Evolutionary conservation across 2,888 invertebrate genomes (phyloP).

Genomic region (Philaethria dido): DNA sequence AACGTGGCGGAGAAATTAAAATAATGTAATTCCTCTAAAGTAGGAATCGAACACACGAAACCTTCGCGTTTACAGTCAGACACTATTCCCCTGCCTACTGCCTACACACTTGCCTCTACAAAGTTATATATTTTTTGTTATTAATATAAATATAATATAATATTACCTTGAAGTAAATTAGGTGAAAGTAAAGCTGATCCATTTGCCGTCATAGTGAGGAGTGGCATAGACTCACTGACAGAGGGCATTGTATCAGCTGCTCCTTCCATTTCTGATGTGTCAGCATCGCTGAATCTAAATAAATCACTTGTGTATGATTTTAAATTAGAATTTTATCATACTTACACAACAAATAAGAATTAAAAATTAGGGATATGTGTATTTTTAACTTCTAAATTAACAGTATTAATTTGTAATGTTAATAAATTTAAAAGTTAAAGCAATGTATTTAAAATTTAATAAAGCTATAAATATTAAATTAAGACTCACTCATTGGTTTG

Average conservation of each 20-base stretch:
- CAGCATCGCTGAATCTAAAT: slow-evolving; percentile 72
- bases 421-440: not conserved
- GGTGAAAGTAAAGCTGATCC: slow-evolving; percentile 72
- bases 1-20: too few relatives aligned
- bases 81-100: too few relatives aligned
- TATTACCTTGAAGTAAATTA: slow-evolving; percentile 64
- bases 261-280: slow-evolving; percentile 78
- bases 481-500: slow-evolving; percentile 71
- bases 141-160: not conserved
- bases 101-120: too few relatives aligned
- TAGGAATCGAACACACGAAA: too few relatives aligned
- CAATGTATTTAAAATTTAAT: not conserved
- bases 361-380: too few relatives aligned
- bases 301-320: slow-evolving; percentile 1
- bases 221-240: slow-evolving; percentile 74
- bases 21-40: too few relatives aligned
- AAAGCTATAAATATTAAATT: not conserved
- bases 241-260: slow-evolving; percentile 73
- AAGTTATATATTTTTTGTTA: too few relatives aligned
- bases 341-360: not conserved
- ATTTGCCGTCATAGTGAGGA: slow-evolving; percentile 69
- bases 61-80: too few relatives aligned
- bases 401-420: not conserved
- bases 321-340: slow-evolving; percentile 4
- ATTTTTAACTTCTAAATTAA: too few relatives aligned